Evolutionary conservation across 2,888 invertebrate genomes (phyloP), one percentile per base, ranked within the genome.

Genomic region (Polymixis flavicincta): DNA sequence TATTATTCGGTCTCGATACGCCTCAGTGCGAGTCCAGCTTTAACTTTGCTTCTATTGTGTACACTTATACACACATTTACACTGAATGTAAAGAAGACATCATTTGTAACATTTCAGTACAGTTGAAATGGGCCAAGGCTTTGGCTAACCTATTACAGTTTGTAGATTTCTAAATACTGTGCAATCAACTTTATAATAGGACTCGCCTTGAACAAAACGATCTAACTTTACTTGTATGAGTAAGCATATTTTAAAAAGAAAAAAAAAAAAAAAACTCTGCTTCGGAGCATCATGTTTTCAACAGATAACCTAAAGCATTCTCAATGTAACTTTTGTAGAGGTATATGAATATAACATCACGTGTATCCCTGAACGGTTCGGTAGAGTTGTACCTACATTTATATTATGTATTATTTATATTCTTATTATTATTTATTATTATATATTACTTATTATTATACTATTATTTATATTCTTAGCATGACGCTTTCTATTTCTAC

Each of bases 31-130:
- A 6, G 11, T 25, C n/a, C 5, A 80, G 37, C 37, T 48, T 60
- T 79, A 79, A 70, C 52, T 76, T 22, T 28, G 76, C n/a, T 19
- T 54, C 80, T 76, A 80, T 86, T 84, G 85, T 87, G 63, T 68
- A 82, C 50, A 42, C 57, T 60, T 45, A 42, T 50, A 63, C 52
- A 60, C 50, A 55, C 63, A 54, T 59, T 57, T 67, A 57, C 37
- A 65, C 32, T 60, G 42, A 42, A 25, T 74, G 71, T 57, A n/a
- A 63, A 71, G 57, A 72, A 70, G 61, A 57, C 50, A 52, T 37
- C 1, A 67, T 80, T 74, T 78, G 59, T 65, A 37, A 60, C 52
- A 57, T 67, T 78, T 78, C 48, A 61, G 57, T 37, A 77, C 59
- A 78, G 61, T 61, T 75, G 59, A 65, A 81, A 42, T 32, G 48